These are phyloP conservation scores for Cynoglossus semilaevis DNA, from an alignment of 2,113 vertebrate species.

Conservation along the genomic window DNA sequence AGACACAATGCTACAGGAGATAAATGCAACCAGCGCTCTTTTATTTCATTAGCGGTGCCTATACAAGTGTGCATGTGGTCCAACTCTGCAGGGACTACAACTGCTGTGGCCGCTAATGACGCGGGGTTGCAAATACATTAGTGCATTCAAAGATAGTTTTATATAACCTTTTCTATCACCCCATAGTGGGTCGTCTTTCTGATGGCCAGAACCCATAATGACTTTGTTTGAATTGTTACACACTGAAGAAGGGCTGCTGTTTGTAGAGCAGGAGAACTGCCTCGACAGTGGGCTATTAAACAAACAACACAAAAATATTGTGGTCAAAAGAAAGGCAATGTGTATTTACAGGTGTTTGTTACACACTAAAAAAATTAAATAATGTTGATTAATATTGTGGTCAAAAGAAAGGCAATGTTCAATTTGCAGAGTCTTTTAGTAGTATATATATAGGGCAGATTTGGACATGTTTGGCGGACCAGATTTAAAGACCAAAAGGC, in stretches of 20 bases:
- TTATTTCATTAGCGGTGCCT: conserved; percentile 10
- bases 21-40: conserved; percentile 18
- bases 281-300: conserved; percentile 4
- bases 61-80: conserved; percentile 45
- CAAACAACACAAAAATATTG: no score
- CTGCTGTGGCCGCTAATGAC: conserved; percentile 33
- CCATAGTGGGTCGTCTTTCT: conserved; percentile 41
- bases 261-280: conserved; percentile 32
- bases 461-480: no score
- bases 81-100: conserved; percentile 34
- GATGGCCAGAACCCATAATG: conserved; percentile 32
- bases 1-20: conserved; percentile 20
- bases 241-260: conserved; percentile 28
- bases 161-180: conserved; percentile 41
- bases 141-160: conserved; percentile 35
- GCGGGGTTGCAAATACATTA: conserved; percentile 40
- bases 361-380: no score
- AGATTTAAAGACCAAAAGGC: no score
- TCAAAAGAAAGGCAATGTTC: no score
- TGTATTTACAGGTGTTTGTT: no score
- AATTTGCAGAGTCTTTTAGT: no score
- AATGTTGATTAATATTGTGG: no score
- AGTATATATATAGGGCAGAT: no score
- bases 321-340: neutral
- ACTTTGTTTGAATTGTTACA: conserved; percentile 37